phyloP scores from a whole-genome alignment of 37 sponge, comb jelly and placozoan genomes.

The Hexactinellida sp. region DNA sequence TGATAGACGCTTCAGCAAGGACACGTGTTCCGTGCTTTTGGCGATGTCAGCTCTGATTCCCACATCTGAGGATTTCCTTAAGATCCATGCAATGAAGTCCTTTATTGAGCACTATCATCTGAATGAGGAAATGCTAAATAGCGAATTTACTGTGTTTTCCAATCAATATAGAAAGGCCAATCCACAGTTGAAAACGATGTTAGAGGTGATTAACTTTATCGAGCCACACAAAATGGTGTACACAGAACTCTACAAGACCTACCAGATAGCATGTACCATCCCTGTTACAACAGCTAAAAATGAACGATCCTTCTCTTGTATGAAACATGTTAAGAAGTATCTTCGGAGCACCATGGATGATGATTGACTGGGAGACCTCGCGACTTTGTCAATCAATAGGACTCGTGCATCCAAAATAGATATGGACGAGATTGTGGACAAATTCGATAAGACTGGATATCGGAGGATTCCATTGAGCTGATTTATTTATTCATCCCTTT shows the following conservation, averaged over 20 bases:
- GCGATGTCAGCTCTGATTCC: not conserved
- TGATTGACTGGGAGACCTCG: constrained; percentile 8
- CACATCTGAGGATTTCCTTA: not conserved
- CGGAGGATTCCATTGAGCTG: not conserved
- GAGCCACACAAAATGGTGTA: not conserved
- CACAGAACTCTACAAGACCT: not conserved
- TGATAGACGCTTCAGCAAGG: not conserved
- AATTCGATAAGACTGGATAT: not conserved
- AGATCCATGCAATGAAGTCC: not conserved
- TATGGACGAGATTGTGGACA: not conserved
- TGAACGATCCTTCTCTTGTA: constrained; percentile 8
- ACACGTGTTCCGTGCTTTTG: not conserved
- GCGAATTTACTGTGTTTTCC: not conserved
- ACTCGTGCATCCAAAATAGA: not conserved
- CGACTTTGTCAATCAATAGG: not conserved
- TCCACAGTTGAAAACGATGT: not conserved
- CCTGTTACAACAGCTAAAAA: not conserved
- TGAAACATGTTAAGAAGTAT: not conserved
- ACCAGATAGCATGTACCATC: not conserved
- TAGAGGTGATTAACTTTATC: not conserved
- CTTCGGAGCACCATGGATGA: not conserved
- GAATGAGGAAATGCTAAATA: not conserved
- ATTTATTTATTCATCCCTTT: not conserved
- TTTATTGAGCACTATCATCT: not conserved
- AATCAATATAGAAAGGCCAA: not conserved